Conservation (phyloP, 2,113 vertebrate genomes). For the Bubo blakistoni region DNA sequence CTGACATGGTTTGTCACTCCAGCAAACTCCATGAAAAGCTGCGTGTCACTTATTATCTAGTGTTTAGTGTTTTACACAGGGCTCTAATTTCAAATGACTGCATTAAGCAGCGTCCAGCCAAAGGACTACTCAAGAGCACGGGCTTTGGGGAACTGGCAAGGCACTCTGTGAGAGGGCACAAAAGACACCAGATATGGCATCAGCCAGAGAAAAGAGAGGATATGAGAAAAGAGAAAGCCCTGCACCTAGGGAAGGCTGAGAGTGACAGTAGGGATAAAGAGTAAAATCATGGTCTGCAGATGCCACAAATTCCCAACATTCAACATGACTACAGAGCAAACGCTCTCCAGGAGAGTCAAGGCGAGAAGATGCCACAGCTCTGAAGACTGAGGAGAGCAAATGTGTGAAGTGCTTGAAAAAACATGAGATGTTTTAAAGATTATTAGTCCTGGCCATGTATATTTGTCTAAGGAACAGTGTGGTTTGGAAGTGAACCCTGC, state of each 20-base stretch:
- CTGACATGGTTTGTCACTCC: background rate
- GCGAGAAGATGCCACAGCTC: background rate
- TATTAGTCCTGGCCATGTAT: background rate
- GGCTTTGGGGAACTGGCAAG: background rate
- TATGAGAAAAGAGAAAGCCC: background rate
- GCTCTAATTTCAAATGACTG: background rate
- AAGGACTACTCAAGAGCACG: background rate
- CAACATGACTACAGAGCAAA: background rate
- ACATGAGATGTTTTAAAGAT: background rate
- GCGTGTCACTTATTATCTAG: background rate
- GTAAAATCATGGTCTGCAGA: background rate
- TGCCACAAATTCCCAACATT: background rate
- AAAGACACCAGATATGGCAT: background rate
- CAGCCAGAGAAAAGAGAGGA: background rate
- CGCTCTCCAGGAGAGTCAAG: background rate
- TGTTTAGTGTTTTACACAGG: background rate
- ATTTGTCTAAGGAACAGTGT: background rate
- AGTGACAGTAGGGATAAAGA: fast-evolving
- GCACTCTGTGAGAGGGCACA: background rate
- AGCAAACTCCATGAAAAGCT: background rate
- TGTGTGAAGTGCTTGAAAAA: background rate
- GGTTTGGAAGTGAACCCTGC: background rate
- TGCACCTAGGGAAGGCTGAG: background rate
- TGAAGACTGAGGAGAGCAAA: background rate
- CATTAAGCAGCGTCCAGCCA: background rate